Percentiles rank a stretch among this genome's conserved stretches.
These are phyloP conservation scores for Carapus acus DNA, from an alignment of 2,797 vertebrate genomes.

Conservation along the genomic window DNA sequence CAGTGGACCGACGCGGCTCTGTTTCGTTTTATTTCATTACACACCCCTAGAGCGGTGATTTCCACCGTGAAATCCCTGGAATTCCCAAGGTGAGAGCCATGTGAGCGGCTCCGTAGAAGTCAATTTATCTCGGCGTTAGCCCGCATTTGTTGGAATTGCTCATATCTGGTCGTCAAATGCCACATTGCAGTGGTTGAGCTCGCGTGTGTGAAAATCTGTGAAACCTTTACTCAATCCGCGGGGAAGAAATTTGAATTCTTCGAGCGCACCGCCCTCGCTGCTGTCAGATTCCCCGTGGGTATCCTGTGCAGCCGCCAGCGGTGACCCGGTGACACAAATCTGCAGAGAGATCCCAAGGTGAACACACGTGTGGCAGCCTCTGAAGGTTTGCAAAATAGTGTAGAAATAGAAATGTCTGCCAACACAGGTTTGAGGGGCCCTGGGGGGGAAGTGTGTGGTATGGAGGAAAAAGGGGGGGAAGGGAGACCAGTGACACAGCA, in stretches of 20 bases:
- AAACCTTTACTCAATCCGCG: neutral
- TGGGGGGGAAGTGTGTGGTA: constrained; percentile 29
- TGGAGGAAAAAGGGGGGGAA: constrained; percentile 51
- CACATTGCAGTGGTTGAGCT: neutral
- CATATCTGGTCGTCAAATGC: neutral
- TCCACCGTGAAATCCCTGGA: constrained; percentile 26
- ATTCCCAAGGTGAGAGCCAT: neutral
- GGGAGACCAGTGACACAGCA: constrained; percentile 40
- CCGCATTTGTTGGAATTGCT: neutral
- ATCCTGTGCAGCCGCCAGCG: neutral
- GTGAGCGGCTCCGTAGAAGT: constrained; percentile 4
- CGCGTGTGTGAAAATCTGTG: neutral
- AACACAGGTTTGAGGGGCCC: constrained; percentile 13
- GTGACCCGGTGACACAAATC: constrained; percentile 46
- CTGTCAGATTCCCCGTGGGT: neutral
- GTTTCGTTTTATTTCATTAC: neutral
- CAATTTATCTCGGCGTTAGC: constrained; percentile 24
- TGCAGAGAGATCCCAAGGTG: neutral
- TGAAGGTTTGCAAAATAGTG: constrained; percentile 4
- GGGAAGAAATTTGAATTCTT: too few relatives aligned
- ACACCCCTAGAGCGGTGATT: neutral
- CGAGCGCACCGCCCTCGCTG: too few relatives aligned
- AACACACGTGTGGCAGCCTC: neutral
- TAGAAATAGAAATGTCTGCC: constrained; percentile 29
- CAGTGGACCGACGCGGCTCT: neutral